Conservation (phyloP, 2,797 vertebrate genomes). For the Tapirus indicus region DNA sequence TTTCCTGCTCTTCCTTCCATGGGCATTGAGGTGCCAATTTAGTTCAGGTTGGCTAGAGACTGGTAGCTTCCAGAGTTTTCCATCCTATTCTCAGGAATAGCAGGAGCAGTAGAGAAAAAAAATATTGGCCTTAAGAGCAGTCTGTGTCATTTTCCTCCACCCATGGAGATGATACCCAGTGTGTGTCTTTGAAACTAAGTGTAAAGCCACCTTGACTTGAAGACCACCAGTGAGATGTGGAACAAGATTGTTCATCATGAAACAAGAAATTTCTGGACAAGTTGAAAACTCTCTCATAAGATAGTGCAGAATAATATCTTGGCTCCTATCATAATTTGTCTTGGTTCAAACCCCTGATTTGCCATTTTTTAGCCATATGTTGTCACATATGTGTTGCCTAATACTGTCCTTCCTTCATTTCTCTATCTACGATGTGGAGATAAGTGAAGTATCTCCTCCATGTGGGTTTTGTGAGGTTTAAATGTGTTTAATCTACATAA, state of each 20-base stretch:
- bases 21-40: neutral
- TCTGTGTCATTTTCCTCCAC: neutral
- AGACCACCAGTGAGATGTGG: neutral
- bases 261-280: neutral
- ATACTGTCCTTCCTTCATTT: neutral
- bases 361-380: neutral
- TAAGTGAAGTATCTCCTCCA: neutral
- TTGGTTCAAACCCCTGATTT: neutral
- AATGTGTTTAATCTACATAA: neutral
- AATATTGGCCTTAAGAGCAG: neutral
- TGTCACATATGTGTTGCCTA: neutral
- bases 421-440: neutral
- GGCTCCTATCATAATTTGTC: neutral
- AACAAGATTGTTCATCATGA: neutral
- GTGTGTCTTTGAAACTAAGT: neutral
- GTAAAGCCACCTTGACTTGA: neutral
- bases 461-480: neutral
- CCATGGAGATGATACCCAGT: too few relatives aligned
- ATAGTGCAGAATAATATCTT: neutral
- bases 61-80: neutral
- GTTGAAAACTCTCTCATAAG: neutral
- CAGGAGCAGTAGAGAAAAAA: too few relatives aligned
- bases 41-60: too few relatives aligned
- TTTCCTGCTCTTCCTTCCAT: too few relatives aligned
- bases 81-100: too few relatives aligned